phyloP scores from a whole-genome alignment of 2,113 vertebrate species.

The Willisornis vidua region DNA sequence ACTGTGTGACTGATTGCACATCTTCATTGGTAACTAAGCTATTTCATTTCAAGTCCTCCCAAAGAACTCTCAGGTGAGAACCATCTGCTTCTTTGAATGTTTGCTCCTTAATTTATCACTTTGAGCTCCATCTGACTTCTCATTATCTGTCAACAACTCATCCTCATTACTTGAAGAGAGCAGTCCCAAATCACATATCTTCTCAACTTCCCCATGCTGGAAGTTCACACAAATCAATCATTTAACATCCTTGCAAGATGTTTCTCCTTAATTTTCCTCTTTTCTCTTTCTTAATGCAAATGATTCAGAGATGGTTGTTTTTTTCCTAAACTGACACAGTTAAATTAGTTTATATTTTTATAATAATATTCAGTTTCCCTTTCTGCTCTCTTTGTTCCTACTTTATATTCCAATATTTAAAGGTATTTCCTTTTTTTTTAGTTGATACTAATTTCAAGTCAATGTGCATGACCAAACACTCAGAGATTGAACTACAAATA shows the following conservation, averaged over 20 bases:
- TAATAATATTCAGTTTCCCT: background rate
- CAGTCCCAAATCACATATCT: background rate
- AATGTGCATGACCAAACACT: background rate
- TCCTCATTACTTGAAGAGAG: constrained; percentile 21
- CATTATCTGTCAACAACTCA: constrained; percentile 16
- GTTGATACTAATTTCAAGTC: background rate
- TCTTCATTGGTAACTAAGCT: background rate
- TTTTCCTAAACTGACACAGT: background rate
- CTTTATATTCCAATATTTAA: background rate
- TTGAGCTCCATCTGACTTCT: background rate
- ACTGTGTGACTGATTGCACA: background rate
- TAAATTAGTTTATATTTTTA: background rate
- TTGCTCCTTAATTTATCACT: constrained; percentile 10
- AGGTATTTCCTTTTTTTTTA: accelerated
- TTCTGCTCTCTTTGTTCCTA: background rate
- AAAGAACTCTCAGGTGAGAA: background rate
- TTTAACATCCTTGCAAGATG: background rate
- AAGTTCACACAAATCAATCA: constrained; percentile 9
- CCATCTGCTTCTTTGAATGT: constrained; percentile 20
- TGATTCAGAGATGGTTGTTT: background rate
- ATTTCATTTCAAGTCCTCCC: constrained; percentile 1
- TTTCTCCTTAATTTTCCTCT: background rate
- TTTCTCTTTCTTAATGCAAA: background rate
- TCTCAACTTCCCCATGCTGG: background rate
- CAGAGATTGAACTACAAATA: background rate